Evolutionary conservation across 2,113 vertebrate genomes (phyloP), one percentile per base, ranked within the genome.

Genomic region (Entomyzon cyanotis): DNA sequence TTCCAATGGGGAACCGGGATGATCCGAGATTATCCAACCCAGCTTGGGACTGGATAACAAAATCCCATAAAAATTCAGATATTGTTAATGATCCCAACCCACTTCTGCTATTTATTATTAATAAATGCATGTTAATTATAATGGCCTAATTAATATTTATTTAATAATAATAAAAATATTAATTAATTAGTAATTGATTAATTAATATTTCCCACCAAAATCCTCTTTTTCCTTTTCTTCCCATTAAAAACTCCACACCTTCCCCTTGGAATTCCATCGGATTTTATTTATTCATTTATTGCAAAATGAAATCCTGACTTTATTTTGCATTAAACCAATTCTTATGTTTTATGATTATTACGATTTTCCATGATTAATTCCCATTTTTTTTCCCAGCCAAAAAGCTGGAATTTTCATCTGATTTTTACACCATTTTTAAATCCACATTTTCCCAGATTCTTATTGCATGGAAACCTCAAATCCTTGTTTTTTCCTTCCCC

Each of bases 1-100:
- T 37, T 17, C 31, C 52, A 42, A 1, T 0, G n/a, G n/a, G n/a
- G 5, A 75, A 2, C 8, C 5, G 13, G 39, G 44, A 16, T 53
- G 16, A 47, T 47, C 55, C 35, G 2, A 52, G 21, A 53, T 33
- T 20, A 0, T 28, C 47, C 19, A 20, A 3, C 20, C 35, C 10
- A 7, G 2, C 60, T 39, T 27, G 11, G 31, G 22, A 24, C 22
- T 39, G 50, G 62, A 33, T 39, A 47, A 41, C 20, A n/a, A 24
- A 73, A 56, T 28, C 15, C 9, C 71, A 56, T n/a, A 30, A 86
- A 84, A 42, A 49, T 9, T 3, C 0, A 14, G 23, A 59, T 59
- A 30, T 30, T 1, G 1, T 3, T 33, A 19, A 24, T 49, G 18
- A 19, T 15, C 44, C 15, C 7, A 49, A 12, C 21, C 21, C 12